These are phyloP conservation scores for Scrobipalpa atriplicella DNA, from an alignment of 2,888 invertebrate genomes.

Conservation along the genomic window DNA sequence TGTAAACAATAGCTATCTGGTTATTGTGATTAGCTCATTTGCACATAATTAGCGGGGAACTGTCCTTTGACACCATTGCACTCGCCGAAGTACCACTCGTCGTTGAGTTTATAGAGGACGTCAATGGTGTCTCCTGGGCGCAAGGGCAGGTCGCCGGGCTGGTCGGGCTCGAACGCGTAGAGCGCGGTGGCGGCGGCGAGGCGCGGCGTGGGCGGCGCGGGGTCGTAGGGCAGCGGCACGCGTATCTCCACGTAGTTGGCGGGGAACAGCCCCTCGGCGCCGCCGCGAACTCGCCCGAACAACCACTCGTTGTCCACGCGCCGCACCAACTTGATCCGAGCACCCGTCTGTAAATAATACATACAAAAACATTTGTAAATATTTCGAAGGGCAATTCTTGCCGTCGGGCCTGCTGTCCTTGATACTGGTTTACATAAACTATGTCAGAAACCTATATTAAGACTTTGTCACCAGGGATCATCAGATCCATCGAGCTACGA, in stretches of 20 bases:
- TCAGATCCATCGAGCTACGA: too few species aligned
- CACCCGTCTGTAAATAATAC: conserved; percentile 86
- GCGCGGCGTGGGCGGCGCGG: conserved; percentile 32
- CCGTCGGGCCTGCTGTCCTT: too few species aligned
- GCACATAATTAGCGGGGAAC: conserved; percentile 90
- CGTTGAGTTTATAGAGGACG: conserved; percentile 86
- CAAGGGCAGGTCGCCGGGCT: conserved; percentile 68
- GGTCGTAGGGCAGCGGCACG: conserved; percentile 82
- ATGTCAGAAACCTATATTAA: too few species aligned
- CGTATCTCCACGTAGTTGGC: conserved; percentile 89
- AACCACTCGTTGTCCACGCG: conserved; percentile 91
- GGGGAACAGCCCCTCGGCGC: conserved; percentile 91
- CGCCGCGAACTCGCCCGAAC: conserved; percentile 86
- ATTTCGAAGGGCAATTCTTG: too few species aligned
- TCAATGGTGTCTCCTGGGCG: conserved; percentile 75
- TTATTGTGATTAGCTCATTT: conserved; percentile 63
- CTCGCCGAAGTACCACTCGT: conserved; percentile 91
- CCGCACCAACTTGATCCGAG: conserved; percentile 87
- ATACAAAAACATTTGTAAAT: too few species aligned
- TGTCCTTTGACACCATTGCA: conserved; percentile 86
- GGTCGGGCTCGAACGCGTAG: conserved; percentile 87
- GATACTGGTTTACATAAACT: too few species aligned
- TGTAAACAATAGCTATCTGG: background rate
- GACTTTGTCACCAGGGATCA: too few species aligned
- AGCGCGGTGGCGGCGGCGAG: conserved; percentile 83